Evolutionary conservation across 2,888 invertebrate species (phyloP), one percentile per base, ranked within the genome.

Genomic region (Schizaphis graminum): DNA sequence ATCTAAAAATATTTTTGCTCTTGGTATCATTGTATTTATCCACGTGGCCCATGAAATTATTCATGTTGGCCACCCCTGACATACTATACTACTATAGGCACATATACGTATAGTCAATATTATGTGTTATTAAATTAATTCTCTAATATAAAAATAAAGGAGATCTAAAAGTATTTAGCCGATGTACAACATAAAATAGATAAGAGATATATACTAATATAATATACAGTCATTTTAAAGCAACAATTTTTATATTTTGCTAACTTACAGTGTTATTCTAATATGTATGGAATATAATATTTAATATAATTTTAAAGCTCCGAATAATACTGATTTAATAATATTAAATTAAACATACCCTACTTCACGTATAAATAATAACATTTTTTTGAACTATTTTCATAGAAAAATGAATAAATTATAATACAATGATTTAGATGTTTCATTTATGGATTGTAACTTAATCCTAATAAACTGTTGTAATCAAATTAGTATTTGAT

Each of bases 361-460:
- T 13, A n/a, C 13, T n/a, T 67, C 13, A n/a, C 4, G n/a, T 67
- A 16, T n/a, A n/a, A n/a, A n/a, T n/a, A 16, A n/a, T n/a, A 1
- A 5, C 16, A 67, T 67, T 0, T n/a, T n/a, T 67, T 16, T 16
- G 67, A n/a, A 67, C n/a, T n/a, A 67, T 67, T 67, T 4, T 67
- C 67, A 67, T 16, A 2, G n/a, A 67, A 67, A 67, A 67, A 16
- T 16, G n/a, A 67, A n/a, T 67, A n/a, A n/a, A 67, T 16, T n/a
- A 67, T 67, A n/a, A 4, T n/a, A 67, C n/a, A 67, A 13, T n/a
- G 1, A 67, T 67, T 67, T 67, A n/a, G n/a, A n/a, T 16, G n/a
- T 67, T 67, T 67, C 67, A 16, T 67, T 67, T 67, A 67, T n/a
- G n/a, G n/a, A 67, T 67, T 67, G n/a, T n/a, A 67, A 67, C 67